These are phyloP conservation scores for Harpagifer antarcticus DNA, from an alignment of 2,797 vertebrate genomes.

Conservation along the genomic window DNA sequence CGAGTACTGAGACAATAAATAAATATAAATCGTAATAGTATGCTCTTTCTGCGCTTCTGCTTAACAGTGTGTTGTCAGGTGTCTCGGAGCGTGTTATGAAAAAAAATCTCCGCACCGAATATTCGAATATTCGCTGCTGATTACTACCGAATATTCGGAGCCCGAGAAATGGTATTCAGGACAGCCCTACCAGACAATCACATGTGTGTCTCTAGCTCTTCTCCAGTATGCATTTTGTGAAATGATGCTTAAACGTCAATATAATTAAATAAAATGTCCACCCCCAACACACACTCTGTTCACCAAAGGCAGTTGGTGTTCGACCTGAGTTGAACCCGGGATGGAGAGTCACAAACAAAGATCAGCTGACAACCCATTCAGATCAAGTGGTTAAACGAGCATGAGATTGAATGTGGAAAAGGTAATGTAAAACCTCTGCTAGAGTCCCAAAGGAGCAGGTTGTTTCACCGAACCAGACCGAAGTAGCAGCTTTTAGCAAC, in stretches of 20 bases:
- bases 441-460: neutral
- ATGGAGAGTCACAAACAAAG: conserved; percentile 12
- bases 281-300: conserved; percentile 1
- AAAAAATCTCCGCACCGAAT: no score
- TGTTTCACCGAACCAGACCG: conserved; percentile 6
- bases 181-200: neutral
- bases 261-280: conserved; percentile 17
- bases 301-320: neutral
- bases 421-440: neutral
- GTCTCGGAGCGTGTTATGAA: no score
- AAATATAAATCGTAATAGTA: no score
- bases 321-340: conserved; percentile 9
- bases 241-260: conserved; percentile 2
- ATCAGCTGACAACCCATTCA: conserved; percentile 9
- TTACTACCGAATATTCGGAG: no score
- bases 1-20: no score
- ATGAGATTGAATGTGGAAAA: neutral
- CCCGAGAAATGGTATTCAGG: no score
- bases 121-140: no score
- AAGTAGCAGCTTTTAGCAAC: neutral
- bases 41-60: no score
- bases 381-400: conserved; percentile 11
- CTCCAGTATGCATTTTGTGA: neutral
- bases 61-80: no score
- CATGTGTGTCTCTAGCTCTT: neutral